These are phyloP conservation scores for Embidobia sp. DNA, from an alignment of 2,888 invertebrate species.

Conservation along the genomic window DNA sequence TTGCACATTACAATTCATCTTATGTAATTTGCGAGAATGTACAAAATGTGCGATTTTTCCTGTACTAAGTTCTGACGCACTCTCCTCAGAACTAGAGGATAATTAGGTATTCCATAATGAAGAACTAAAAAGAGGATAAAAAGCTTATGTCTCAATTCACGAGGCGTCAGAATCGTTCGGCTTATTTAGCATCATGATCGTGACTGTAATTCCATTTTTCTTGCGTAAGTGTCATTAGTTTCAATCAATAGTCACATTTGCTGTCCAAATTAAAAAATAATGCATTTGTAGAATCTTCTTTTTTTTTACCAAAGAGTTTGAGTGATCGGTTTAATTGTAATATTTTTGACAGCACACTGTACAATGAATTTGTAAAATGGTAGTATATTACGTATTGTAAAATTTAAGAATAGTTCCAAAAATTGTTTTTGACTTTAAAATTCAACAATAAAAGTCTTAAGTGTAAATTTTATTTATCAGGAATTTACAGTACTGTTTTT, in stretches of 20 bases:
- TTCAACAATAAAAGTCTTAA: too few species aligned
- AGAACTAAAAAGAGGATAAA: conserved; percentile 29
- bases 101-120: conserved; percentile 31
- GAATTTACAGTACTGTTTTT: too few species aligned
- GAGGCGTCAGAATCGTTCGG: conserved; percentile 16
- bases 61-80: conserved; percentile 24
- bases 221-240: conserved; percentile 26
- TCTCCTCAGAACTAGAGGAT: conserved; percentile 10
- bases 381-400: too few species aligned
- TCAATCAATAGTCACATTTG: background rate
- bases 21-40: background rate
- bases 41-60: conserved; percentile 18
- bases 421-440: too few species aligned
- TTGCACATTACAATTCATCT: background rate
- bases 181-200: conserved; percentile 22
- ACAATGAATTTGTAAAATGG: too few species aligned
- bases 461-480: too few species aligned
- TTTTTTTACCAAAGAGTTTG: too few species aligned
- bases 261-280: conserved; percentile 4
- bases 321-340: too few species aligned
- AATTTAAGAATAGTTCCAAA: too few species aligned
- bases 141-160: conserved; percentile 29
- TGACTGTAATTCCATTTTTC: conserved; percentile 27
- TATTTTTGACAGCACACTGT: too few species aligned
- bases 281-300: too few species aligned